Base-by-base conservation (phyloP, 2,113 vertebrate species). In the Menidia beryllina region DNA sequence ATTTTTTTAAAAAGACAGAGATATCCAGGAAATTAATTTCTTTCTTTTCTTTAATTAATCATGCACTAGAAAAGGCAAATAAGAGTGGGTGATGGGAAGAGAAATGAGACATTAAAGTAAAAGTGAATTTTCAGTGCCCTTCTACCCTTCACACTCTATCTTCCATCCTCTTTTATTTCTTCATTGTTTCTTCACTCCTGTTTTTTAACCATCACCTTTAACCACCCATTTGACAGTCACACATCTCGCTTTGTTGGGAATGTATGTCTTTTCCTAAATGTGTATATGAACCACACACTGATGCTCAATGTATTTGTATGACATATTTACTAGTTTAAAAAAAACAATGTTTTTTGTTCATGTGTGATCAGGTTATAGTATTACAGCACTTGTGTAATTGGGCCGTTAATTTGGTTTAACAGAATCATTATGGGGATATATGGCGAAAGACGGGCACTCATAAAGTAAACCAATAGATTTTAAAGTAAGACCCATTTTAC, bases 51-150 rank as follows among this genome's bases (percentile, higher is more conserved):
- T 76, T 47, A 77, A 86, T 87, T 84, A 84, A 86, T 83, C 71
- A 85, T 77, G 70, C 20, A 84, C 81, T 83, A 85, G 53, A 76
- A 83, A 71, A 75, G 68, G 69, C 69, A 77, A 79, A 79, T 75
- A 63, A n/a, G 67, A 74, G 62, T 53, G 36, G 72, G 72, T 56
- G 52, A 82, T 66, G 54, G 48, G 21, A 19, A 62, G 80, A 83
- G 39, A 77, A 72, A 79, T 55, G 59, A 69, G 61, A 71, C 58
- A 66, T 76, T 81, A 84, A 80, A 84, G 50, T 69, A 66, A 64
- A 78, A 74, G 65, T 66, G 74, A 71, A 77, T 68, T 79, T 77
- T 79, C 52, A 75, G 43, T 0, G 4, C 38, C 24, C 60, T 60
- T 69, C 60, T 45, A 45, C 7, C 45, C 34, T 66, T 30, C 8